These are phyloP conservation scores for Lepidocyrtinus sp. DNA, from an alignment of 2,888 invertebrate genomes.

Conservation along the genomic window DNA sequence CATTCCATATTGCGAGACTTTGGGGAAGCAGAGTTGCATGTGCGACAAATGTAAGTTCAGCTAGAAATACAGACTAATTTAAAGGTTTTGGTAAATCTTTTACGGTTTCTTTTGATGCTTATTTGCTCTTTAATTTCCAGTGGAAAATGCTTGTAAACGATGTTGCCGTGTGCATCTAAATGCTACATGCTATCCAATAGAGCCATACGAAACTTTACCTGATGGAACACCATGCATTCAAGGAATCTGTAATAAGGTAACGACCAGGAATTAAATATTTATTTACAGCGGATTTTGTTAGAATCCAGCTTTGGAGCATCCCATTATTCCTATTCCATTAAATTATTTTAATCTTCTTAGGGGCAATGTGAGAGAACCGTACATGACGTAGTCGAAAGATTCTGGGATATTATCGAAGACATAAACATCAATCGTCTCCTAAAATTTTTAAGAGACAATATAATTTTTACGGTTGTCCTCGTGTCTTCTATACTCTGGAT, in stretches of 20 bases:
- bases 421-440: constrained; percentile 94
- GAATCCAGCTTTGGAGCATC: background rate
- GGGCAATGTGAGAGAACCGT: constrained; percentile 95
- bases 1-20: constrained; percentile 95
- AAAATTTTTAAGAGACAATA: constrained; percentile 91
- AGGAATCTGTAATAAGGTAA: constrained; percentile 94
- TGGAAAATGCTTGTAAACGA: constrained; percentile 92
- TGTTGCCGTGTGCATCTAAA: constrained; percentile 94
- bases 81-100: constrained; percentile 6
- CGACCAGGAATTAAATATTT: no score
- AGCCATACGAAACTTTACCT: constrained; percentile 88
- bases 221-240: constrained; percentile 97
- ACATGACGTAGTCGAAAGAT: constrained; percentile 94
- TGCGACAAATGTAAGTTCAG: constrained; percentile 86
- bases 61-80: background rate
- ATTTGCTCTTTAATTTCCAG: constrained; percentile 75
- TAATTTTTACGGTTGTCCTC: constrained; percentile 93
- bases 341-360: constrained; percentile 76
- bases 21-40: constrained; percentile 94
- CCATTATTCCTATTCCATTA: background rate
- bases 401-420: constrained; percentile 98
- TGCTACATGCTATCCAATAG: constrained; percentile 92
- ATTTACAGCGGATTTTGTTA: no score
- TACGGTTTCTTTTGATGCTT: background rate
- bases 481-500: constrained; percentile 95